These are phyloP conservation scores for Carlito syrichta DNA, from an alignment of 2,113 vertebrate species.

Conservation along the genomic window DNA sequence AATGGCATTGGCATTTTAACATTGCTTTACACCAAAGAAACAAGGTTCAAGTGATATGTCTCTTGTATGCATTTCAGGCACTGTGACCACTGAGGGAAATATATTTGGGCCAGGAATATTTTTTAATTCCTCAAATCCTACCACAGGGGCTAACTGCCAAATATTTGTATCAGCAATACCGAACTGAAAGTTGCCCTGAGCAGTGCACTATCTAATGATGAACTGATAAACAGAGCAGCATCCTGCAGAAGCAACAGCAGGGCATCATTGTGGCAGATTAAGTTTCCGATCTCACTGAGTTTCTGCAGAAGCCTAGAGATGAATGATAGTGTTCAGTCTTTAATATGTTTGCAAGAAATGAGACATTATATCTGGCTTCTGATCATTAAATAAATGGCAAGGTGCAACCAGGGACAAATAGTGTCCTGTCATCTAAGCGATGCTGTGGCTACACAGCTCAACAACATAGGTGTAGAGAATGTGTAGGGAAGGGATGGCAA, in stretches of 20 bases:
- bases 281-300: neutral
- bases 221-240: conserved; percentile 39
- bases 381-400: conserved; percentile 40
- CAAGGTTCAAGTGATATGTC: conserved; percentile 49
- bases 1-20: conserved; percentile 25
- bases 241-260: conserved; percentile 31
- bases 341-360: conserved; percentile 26
- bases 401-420: neutral
- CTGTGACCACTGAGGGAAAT: conserved; percentile 11
- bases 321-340: neutral
- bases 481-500: neutral
- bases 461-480: neutral
- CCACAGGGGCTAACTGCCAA: conserved; percentile 39
- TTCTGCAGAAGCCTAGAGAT: conserved; percentile 17
- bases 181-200: conserved; percentile 40
- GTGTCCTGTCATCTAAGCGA: neutral
- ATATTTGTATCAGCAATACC: conserved; percentile 49
- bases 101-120: conserved; percentile 33
- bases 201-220: conserved; percentile 1
- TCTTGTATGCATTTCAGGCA: conserved; percentile 44
- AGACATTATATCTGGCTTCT: conserved; percentile 39
- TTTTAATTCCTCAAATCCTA: conserved; percentile 56
- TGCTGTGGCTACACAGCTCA: neutral
- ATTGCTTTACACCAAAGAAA: neutral
- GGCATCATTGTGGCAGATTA: neutral